Conservation (phyloP, 2,888 invertebrate genomes). For the Nomada hirtipes region DNA sequence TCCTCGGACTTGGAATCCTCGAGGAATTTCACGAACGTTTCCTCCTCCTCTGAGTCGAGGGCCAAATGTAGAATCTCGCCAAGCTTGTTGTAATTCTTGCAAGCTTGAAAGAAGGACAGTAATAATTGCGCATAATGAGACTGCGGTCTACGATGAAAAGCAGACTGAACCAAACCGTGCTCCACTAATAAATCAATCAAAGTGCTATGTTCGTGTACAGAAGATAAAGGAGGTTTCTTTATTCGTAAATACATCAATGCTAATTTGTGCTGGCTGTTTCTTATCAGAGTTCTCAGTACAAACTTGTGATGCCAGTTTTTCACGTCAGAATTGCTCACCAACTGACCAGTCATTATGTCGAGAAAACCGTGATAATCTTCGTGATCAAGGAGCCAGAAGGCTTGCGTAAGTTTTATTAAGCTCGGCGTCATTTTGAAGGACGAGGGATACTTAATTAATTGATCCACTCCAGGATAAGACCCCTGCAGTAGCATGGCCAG, state of each 20-base stretch:
- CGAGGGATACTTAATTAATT: slow-evolving; percentile 92
- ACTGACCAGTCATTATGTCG: slow-evolving; percentile 79
- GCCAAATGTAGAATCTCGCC: slow-evolving; percentile 87
- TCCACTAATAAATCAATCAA: slow-evolving; percentile 78
- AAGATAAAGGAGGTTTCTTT: slow-evolving; percentile 86
- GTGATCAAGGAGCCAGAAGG: slow-evolving; percentile 96
- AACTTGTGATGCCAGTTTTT: slow-evolving; percentile 91
- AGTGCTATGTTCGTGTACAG: slow-evolving; percentile 85
- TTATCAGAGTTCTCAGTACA: slow-evolving; percentile 88
- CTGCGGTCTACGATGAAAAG: slow-evolving; percentile 79
- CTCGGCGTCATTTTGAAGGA: slow-evolving; percentile 91
- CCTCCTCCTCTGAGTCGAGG: slow-evolving; percentile 88
- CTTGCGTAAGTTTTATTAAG: slow-evolving; percentile 92
- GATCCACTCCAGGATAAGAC: slow-evolving; percentile 88
- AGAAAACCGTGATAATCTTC: slow-evolving; percentile 89
- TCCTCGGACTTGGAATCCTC: slow-evolving; percentile 88
- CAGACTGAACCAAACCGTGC: slow-evolving; percentile 80
- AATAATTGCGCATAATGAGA: slow-evolving; percentile 79
- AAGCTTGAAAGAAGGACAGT: slow-evolving; percentile 78
- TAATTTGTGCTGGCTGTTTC: slow-evolving; percentile 89
- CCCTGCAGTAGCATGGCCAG: slow-evolving; percentile 90
- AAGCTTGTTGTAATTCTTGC: slow-evolving; percentile 77
- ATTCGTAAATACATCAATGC: slow-evolving; percentile 90
- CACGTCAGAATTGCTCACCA: slow-evolving; percentile 84
- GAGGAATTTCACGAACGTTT: slow-evolving; percentile 88